A percentile compares a stretch with the other conserved stretches of the same genome.
Evolutionary conservation across 2,113 vertebrate species (phyloP).

Genomic region (Dromiciops gliroides): DNA sequence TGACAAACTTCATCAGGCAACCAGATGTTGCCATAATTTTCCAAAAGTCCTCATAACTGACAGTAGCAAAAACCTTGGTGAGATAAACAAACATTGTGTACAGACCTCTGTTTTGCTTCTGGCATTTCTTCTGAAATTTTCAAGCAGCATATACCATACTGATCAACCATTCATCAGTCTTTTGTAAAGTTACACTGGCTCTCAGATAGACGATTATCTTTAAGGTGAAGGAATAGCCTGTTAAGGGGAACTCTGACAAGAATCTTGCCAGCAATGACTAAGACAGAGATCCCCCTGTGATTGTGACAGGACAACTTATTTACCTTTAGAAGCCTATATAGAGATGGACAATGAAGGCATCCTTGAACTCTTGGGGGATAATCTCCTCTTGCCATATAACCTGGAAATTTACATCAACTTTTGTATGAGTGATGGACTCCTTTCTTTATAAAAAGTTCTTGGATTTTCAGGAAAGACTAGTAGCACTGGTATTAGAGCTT

Average conservation of each 20-base stretch:
- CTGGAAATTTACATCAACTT: background rate
- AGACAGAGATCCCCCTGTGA: background rate
- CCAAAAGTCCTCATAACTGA: background rate
- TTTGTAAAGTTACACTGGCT: background rate
- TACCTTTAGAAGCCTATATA: background rate
- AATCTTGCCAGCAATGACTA: background rate
- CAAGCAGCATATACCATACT: background rate
- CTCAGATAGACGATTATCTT: background rate
- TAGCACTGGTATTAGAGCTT: background rate
- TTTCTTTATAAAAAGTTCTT: background rate
- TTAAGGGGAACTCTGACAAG: background rate
- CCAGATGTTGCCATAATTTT: background rate
- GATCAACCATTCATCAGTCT: background rate
- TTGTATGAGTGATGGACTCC: background rate
- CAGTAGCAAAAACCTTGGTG: background rate
- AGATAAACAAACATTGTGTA: background rate
- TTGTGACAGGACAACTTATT: background rate
- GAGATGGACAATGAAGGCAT: background rate
- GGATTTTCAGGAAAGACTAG: background rate
- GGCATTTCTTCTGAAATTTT: background rate
- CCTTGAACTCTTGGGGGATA: background rate
- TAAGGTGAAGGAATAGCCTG: background rate
- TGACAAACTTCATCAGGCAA: background rate
- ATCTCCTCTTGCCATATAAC: background rate
- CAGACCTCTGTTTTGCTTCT: background rate